These are phyloP conservation scores for Pachypanchax playfairii DNA, from an alignment of 2,113 vertebrate genomes.

Conservation along the genomic window DNA sequence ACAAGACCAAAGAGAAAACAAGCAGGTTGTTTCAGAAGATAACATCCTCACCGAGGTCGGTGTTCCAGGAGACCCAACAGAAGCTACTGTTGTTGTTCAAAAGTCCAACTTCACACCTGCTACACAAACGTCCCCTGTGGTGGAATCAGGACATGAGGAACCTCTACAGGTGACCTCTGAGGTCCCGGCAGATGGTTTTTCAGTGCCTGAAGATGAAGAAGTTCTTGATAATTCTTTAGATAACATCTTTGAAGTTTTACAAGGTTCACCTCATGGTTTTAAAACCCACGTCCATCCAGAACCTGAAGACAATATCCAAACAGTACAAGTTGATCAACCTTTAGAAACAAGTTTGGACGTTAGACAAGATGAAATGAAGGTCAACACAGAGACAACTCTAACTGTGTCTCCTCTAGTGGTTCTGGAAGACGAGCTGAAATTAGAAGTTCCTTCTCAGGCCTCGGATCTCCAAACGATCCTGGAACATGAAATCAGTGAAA, in stretches of 20 bases:
- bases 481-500: background rate
- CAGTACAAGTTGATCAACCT: constrained; percentile 4
- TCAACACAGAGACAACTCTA: background rate
- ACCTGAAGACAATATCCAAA: constrained; percentile 1
- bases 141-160: background rate
- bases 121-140: constrained; percentile 4
- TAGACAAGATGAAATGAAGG: background rate
- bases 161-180: background rate
- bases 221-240: constrained; percentile 17
- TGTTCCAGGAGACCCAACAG: constrained; percentile 9
- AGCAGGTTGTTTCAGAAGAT: constrained; percentile 12
- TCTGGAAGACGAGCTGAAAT: constrained; percentile 18
- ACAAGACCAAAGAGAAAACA: background rate
- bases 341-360: constrained; percentile 1
- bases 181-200: background rate
- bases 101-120: constrained; percentile 6
- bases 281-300: background rate
- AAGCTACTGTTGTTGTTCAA: constrained; percentile 9
- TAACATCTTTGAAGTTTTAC: background rate
- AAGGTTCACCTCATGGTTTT: background rate
- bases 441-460: constrained; percentile 6
- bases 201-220: constrained; percentile 2
- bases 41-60: constrained; percentile 6
- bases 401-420: constrained; percentile 19
- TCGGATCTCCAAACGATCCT: background rate